Conservation (phyloP, 2,888 invertebrate genomes). For the Hypena proboscidalis region DNA sequence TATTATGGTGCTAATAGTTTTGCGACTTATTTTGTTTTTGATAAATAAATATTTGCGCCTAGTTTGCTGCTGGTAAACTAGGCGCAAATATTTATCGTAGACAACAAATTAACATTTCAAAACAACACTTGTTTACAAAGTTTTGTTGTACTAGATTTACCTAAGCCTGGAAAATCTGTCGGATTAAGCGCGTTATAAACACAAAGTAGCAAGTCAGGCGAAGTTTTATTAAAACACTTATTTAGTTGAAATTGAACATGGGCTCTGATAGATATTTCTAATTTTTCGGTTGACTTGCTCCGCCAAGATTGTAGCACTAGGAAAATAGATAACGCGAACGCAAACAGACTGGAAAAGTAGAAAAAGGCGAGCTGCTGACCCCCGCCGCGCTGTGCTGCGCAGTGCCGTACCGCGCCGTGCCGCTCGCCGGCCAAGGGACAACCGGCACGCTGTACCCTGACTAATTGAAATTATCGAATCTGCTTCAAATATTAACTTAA, state of each 20-base stretch:
- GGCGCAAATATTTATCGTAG: not conserved
- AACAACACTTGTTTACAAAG: constrained; percentile 6
- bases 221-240: constrained; percentile 11
- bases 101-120: not conserved
- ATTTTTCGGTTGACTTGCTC: constrained; percentile 75
- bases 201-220: not conserved
- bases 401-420: no score
- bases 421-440: constrained; percentile 38
- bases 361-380: constrained; percentile 51
- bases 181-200: not conserved
- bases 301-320: constrained; percentile 59
- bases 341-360: constrained; percentile 62
- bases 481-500: constrained; percentile 55
- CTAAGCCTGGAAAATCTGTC: not conserved
- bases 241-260: constrained; percentile 54
- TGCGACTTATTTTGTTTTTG: constrained; percentile 12
- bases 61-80: no score
- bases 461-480: constrained; percentile 64
- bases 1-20: constrained; percentile 31
- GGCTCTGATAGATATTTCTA: constrained; percentile 72
- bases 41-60: not conserved
- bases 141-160: constrained; percentile 7
- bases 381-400: no score
- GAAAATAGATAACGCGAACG: constrained; percentile 69
- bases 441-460: constrained; percentile 41